Conservation (phyloP, 2,888 invertebrate species). For the Plebejus melissa region DNA sequence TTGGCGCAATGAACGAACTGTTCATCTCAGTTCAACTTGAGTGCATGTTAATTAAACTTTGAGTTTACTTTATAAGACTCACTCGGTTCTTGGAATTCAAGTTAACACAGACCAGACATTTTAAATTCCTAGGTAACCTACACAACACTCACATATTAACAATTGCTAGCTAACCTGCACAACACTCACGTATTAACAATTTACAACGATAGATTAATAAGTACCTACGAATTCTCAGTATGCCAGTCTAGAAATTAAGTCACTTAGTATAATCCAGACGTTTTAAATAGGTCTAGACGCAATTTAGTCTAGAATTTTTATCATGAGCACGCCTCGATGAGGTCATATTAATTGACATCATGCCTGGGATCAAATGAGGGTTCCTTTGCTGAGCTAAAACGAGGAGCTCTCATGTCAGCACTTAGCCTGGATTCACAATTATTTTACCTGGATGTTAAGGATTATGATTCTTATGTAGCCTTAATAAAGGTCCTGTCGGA, state of each 20-base stretch:
- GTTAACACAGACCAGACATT: background rate
- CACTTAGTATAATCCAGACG: background rate
- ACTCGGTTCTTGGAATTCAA: background rate
- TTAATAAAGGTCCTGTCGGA: background rate
- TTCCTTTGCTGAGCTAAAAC: conserved; percentile 5
- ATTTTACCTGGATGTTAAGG: background rate
- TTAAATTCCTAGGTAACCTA: too few species aligned
- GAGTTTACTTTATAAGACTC: background rate
- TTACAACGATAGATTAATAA: background rate
- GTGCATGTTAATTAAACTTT: background rate
- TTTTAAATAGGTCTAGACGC: background rate
- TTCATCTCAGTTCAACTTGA: background rate
- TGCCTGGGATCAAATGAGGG: conserved; percentile 2
- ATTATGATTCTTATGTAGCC: background rate
- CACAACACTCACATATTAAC: background rate
- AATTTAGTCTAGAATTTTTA: conserved; percentile 6
- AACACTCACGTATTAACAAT: too few species aligned
- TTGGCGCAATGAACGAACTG: conserved; percentile 1
- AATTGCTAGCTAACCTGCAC: too few species aligned
- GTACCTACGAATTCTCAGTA: background rate
- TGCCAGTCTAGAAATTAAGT: background rate
- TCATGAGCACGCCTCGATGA: conserved; percentile 17
- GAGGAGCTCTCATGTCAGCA: background rate
- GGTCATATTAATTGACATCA: conserved; percentile 25
- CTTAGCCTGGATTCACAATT: conserved; percentile 31